These are phyloP conservation scores for Valencia hispanica DNA, from an alignment of 2,797 vertebrate species.

Conservation along the genomic window DNA sequence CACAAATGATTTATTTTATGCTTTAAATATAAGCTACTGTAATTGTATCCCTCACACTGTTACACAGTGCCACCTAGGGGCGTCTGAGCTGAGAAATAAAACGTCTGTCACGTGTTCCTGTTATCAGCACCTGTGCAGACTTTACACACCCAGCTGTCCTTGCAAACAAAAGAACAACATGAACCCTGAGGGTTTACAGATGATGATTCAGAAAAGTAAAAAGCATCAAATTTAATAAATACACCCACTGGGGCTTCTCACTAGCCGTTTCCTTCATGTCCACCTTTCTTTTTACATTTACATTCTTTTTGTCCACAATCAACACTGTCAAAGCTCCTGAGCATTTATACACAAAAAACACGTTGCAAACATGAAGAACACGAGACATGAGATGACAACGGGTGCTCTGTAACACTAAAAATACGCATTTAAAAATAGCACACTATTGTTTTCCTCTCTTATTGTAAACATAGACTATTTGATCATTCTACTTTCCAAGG, in stretches of 20 bases:
- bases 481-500: slow-evolving; percentile 34
- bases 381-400: slow-evolving; percentile 42
- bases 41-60: slow-evolving; percentile 5
- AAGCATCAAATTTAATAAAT: slow-evolving; percentile 76
- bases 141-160: slow-evolving; percentile 2
- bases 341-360: slow-evolving; percentile 49
- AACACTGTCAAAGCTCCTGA: slow-evolving; percentile 73
- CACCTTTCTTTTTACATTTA: slow-evolving; percentile 40
- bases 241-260: slow-evolving; percentile 44
- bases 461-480: slow-evolving; percentile 75
- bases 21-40: slow-evolving; percentile 13
- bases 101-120: slow-evolving; percentile 7
- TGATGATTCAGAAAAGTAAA: slow-evolving; percentile 20
- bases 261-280: background rate
- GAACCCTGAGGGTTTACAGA: slow-evolving; percentile 21
- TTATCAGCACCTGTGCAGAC: slow-evolving; percentile 21
- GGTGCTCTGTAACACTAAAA: slow-evolving; percentile 32
- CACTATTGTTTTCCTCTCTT: slow-evolving; percentile 22
- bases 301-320: slow-evolving; percentile 76
- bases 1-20: slow-evolving; percentile 1
- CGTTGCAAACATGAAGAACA: slow-evolving; percentile 36
- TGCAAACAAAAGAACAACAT: slow-evolving; percentile 33
- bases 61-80: slow-evolving; percentile 61
- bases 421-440: slow-evolving; percentile 53
- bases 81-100: background rate